Percentiles rank a stretch among this genome's conserved stretches.
These are phyloP conservation scores for Apamea epomidion DNA, from an alignment of 2,888 invertebrate species.

Conservation along the genomic window DNA sequence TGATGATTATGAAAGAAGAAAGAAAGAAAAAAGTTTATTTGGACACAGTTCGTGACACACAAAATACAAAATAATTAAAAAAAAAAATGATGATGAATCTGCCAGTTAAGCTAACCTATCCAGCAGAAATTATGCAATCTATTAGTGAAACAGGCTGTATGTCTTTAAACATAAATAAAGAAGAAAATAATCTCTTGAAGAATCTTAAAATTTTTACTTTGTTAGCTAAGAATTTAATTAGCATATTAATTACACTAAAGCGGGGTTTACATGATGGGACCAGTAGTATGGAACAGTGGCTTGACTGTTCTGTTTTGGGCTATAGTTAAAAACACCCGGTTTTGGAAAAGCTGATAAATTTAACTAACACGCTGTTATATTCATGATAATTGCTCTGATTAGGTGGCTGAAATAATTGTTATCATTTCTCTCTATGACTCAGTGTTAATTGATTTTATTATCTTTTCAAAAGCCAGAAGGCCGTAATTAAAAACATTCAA, in stretches of 20 bases:
- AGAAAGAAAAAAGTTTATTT: too few relatives aligned
- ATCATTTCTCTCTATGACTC: not conserved
- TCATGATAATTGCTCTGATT: too few relatives aligned
- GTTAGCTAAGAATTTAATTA: slow-evolving; percentile 40
- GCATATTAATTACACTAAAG: slow-evolving; percentile 23
- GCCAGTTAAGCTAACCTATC: not conserved
- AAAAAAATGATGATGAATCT: not conserved
- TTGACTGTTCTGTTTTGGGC: too few relatives aligned
- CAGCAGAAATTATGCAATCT: not conserved
- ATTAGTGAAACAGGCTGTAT: not conserved
- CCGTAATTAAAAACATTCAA: too few relatives aligned
- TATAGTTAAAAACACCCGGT: too few relatives aligned
- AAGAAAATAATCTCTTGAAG: not conserved
- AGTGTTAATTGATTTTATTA: not conserved
- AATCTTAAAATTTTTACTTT: slow-evolving; percentile 15
- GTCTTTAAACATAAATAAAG: slow-evolving; percentile 7
- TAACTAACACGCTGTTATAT: too few relatives aligned
- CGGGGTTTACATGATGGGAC: not conserved
- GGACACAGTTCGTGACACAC: too few relatives aligned
- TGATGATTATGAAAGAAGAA: not conserved
- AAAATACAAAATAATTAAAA: too few relatives aligned
- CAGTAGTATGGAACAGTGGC: not conserved
- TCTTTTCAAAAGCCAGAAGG: too few relatives aligned
- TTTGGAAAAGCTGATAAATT: too few relatives aligned
- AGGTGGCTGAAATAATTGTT: too few relatives aligned